phyloP scores from a whole-genome alignment of 2,797 vertebrate species.

The Gila robusta region DNA sequence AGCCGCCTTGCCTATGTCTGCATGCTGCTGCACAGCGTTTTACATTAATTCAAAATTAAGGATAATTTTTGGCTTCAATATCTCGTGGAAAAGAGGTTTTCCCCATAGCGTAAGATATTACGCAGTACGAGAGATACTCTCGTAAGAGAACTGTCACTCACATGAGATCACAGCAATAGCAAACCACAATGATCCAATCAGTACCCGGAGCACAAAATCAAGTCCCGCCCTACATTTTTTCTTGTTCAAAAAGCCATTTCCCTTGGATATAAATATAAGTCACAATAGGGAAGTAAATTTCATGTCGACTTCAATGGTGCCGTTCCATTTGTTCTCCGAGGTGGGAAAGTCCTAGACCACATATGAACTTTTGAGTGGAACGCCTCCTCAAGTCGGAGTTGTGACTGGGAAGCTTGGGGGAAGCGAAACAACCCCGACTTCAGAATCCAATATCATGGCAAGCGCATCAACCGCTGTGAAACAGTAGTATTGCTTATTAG shows the following conservation, averaged over 20 bases:
- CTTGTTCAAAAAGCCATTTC: not conserved
- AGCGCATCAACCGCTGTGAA: not conserved
- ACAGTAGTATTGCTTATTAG: not conserved
- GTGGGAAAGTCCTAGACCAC: not conserved
- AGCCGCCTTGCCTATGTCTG: too few species aligned
- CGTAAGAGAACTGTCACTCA: too few species aligned
- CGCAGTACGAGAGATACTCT: too few species aligned
- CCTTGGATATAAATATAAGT: not conserved
- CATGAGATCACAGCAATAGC: not conserved
- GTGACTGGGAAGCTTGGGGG: not conserved
- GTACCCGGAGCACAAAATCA: not conserved
- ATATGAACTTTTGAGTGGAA: not conserved
- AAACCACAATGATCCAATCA: not conserved
- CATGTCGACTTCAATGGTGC: not conserved
- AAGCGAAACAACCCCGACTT: not conserved
- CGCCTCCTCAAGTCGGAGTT: not conserved
- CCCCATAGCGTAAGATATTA: too few species aligned
- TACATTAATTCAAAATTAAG: too few species aligned
- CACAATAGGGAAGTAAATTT: not conserved
- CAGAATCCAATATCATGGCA: not conserved
- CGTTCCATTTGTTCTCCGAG: not conserved
- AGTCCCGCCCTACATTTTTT: not conserved
- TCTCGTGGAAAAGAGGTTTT: too few species aligned
- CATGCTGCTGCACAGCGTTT: too few species aligned
- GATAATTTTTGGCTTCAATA: too few species aligned